Base-by-base conservation (phyloP, 2,797 vertebrate genomes). In the Rhinatrema bivittatum region DNA sequence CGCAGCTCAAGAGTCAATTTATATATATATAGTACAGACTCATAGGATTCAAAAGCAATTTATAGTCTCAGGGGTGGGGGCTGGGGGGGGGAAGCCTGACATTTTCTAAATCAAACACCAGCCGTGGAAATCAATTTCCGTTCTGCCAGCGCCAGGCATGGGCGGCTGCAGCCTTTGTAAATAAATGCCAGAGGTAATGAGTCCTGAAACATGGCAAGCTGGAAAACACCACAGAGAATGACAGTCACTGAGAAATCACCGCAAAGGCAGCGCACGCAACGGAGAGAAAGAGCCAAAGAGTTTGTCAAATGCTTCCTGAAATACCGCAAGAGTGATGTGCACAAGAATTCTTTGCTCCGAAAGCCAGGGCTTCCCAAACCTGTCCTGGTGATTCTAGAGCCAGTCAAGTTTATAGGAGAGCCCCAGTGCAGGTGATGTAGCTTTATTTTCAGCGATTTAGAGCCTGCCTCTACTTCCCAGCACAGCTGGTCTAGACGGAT, bases 141-240 rank as follows among this genome's bases (percentile, higher is more conserved):
- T 46, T 48, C 25, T 35, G 39, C 1, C 5, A 37, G 31, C 36
- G 23, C 3, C 4, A n/a, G n/a, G 39, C 48, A 40, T 25, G 15
- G 46, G 53, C 56, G 26, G 27, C 39, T 38, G 44, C 47, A 58
- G 60, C 42, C 55, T 50, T 14, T 34, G 59, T 50, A 66, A 62
- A 70, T 54, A 70, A 65, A 63, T 36, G 56, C 70, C 68, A 59
- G 29, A 41, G 35, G 33, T 65, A 53, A 74, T 56, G 66, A 69
- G 60, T 60, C 59, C 40, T 33, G 50, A 60, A 67, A 64, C 42
- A 50, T 9, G 36, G 32, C 38, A 17, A 49, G 27, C 42, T 38
- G 24, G 42, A 43, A 40, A 56, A 65, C 3, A 34, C 68, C 62
- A 62, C 53, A 63, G 62, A 47, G 36, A 60, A 50, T 29, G 59